These are phyloP conservation scores for Meteorus colon DNA, from an alignment of 2,888 invertebrate genomes.

Conservation along the genomic window DNA sequence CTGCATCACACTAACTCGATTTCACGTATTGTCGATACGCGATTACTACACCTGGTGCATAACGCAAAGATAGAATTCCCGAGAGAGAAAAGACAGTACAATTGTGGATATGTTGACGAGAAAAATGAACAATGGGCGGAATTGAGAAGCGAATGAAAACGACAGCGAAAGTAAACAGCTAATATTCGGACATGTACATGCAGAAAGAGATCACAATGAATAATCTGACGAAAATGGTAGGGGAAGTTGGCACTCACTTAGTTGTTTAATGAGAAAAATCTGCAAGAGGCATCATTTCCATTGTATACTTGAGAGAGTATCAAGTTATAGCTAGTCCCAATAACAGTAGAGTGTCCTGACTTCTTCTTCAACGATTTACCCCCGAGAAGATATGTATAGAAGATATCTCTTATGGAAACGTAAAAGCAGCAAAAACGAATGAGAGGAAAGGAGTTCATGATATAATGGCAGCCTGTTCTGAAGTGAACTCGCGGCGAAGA, in stretches of 20 bases:
- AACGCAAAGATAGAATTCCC: constrained; percentile 3
- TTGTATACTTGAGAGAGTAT: constrained; percentile 39
- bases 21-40: constrained; percentile 19
- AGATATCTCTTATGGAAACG: constrained; percentile 24
- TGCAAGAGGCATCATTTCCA: constrained; percentile 56
- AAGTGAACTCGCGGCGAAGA: constrained; percentile 45
- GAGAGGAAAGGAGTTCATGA: constrained; percentile 43
- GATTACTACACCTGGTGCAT: not conserved
- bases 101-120: not conserved
- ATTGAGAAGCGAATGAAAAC: constrained; percentile 1
- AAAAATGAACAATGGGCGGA: not conserved
- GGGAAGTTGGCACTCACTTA: constrained; percentile 38
- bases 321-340: constrained; percentile 37
- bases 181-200: constrained; percentile 5
- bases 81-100: not conserved
- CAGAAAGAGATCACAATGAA: constrained; percentile 12
- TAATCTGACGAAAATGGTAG: constrained; percentile 29
- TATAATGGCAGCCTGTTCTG: constrained; percentile 46
- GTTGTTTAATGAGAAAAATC: constrained; percentile 61
- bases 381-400: not conserved
- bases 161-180: constrained; percentile 12
- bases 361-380: not conserved
- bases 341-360: constrained; percentile 35
- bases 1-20: constrained; percentile 22
- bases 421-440: constrained; percentile 25